These are phyloP conservation scores for Lates japonicus DNA, from an alignment of 2,797 vertebrate species.

Conservation along the genomic window DNA sequence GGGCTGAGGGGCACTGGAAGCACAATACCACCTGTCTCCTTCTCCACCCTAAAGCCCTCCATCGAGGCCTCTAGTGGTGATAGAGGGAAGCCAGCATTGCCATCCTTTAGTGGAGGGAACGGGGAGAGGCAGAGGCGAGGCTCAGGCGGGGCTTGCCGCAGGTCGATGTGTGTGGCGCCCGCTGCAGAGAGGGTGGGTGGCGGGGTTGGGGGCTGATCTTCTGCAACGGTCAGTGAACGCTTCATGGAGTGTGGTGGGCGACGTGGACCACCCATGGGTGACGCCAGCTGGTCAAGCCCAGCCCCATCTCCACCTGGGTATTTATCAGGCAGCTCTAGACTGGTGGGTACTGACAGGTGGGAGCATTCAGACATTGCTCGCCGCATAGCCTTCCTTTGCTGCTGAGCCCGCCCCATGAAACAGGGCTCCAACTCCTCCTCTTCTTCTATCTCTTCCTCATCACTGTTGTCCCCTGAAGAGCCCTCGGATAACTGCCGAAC, in stretches of 20 bases:
- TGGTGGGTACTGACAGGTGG: constrained; percentile 91
- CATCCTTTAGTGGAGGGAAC: constrained; percentile 63
- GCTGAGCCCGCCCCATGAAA: constrained; percentile 85
- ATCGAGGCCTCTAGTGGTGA: constrained; percentile 84
- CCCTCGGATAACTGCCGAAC: constrained; percentile 55
- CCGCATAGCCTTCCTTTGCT: constrained; percentile 92
- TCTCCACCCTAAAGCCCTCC: constrained; percentile 71
- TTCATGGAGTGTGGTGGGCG: constrained; percentile 84
- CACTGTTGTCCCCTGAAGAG: constrained; percentile 84
- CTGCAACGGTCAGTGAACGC: constrained; percentile 90
- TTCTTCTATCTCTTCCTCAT: constrained; percentile 79
- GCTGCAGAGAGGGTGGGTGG: constrained; percentile 77
- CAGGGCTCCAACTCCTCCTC: constrained; percentile 82
- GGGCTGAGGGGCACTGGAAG: constrained; percentile 79
- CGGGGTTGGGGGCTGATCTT: constrained; percentile 87
- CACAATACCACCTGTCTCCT: constrained; percentile 75
- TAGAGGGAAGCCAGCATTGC: constrained; percentile 50
- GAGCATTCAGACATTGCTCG: constrained; percentile 97
- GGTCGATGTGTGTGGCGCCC: constrained; percentile 74
- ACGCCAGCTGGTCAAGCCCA: constrained; percentile 68
- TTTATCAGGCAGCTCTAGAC: constrained; percentile 91
- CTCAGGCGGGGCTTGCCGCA: constrained; percentile 68
- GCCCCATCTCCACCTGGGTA: constrained; percentile 88
- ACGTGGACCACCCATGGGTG: constrained; percentile 75
- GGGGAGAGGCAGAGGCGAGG: constrained; percentile 65